These are phyloP conservation scores for Phyllotis vaccarum DNA, from an alignment of 2,797 vertebrate genomes.

Conservation along the genomic window DNA sequence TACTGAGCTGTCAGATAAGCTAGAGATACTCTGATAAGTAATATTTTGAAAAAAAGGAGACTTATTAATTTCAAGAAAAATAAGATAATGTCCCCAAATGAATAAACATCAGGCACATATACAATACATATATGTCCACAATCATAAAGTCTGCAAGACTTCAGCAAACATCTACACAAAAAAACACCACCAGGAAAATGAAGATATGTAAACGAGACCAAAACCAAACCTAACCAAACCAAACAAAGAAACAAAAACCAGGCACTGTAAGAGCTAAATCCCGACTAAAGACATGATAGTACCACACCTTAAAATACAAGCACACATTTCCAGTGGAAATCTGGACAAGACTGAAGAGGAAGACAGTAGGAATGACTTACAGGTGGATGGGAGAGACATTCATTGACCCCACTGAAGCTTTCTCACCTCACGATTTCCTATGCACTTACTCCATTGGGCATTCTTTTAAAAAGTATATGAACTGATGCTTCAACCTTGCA, in stretches of 20 bases:
- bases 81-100: not conserved
- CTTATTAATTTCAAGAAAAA: conserved; percentile 42
- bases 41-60: conserved; percentile 22
- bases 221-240: not conserved
- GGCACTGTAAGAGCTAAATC: not conserved
- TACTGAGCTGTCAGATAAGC: conserved; percentile 24
- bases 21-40: not conserved
- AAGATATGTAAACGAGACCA: not conserved
- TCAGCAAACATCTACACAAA: conserved; percentile 39
- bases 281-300: not conserved
- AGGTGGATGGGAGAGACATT: conserved; percentile 9
- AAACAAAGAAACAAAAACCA: no score
- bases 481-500: conserved; percentile 8
- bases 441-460: conserved; percentile 1
- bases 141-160: conserved; percentile 37
- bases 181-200: not conserved
- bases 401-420: not conserved
- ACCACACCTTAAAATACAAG: conserved; percentile 7
- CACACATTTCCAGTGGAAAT: not conserved
- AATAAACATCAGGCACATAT: conserved; percentile 26
- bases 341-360: not conserved
- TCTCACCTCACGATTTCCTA: conserved; percentile 34
- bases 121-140: not conserved
- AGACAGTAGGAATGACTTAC: not conserved
- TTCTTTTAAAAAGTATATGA: conserved; percentile 24